Conservation (phyloP, 2,797 vertebrate genomes). For the Choloepus didactylus region DNA sequence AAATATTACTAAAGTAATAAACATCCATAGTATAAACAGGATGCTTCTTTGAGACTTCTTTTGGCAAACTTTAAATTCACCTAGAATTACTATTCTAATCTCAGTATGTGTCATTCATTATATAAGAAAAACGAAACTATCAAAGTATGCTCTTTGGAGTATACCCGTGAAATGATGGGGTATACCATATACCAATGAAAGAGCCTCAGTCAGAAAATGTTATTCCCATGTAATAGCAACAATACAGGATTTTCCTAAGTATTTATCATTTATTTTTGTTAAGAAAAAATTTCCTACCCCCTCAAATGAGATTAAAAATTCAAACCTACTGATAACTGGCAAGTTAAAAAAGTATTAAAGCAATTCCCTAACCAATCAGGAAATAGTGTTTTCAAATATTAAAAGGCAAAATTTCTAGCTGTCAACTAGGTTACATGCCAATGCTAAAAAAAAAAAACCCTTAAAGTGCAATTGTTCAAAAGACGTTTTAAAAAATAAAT, state of each 20-base stretch:
- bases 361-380: background rate
- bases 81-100: background rate
- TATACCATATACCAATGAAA: background rate
- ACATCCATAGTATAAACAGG: background rate
- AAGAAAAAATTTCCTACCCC: background rate
- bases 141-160: background rate
- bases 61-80: constrained; percentile 35
- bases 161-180: background rate
- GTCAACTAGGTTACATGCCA: background rate
- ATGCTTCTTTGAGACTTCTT: constrained; percentile 25
- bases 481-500: background rate
- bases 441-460: background rate
- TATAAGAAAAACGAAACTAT: constrained; percentile 12
- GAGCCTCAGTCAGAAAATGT: background rate
- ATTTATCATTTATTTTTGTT: background rate
- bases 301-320: background rate
- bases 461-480: constrained; percentile 8
- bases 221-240: background rate
- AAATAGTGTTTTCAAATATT: constrained; percentile 12
- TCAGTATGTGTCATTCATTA: background rate
- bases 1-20: background rate
- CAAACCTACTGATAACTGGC: background rate
- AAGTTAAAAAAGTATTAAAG: constrained; percentile 14
- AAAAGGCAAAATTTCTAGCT: constrained; percentile 57
- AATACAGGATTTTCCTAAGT: background rate